A percentile compares a stretch with the other conserved stretches of the same genome.
Evolutionary conservation across 1,140 invertebrate species (phyloP).

Genomic region (Camponotus pennsylvanicus): DNA sequence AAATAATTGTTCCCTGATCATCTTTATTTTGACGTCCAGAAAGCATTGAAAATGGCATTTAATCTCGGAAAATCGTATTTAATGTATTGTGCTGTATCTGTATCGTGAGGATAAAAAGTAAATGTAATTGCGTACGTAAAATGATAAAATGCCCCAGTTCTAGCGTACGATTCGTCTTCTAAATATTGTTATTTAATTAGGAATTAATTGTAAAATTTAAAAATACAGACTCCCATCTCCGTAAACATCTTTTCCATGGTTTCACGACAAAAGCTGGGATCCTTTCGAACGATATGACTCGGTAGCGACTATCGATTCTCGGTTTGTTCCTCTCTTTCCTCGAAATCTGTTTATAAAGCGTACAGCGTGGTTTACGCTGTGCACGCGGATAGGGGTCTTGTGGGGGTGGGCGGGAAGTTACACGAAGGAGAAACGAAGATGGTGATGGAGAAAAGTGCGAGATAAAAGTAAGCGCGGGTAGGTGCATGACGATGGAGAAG

Average conservation of each 20-base stretch:
- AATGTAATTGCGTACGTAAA: neutral
- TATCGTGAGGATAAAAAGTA: neutral
- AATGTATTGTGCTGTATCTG: neutral
- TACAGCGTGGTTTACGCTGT: constrained; percentile 65
- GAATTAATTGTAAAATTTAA: neutral
- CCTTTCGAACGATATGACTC: constrained; percentile 42
- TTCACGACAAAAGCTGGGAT: constrained; percentile 9
- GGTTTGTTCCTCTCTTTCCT: constrained; percentile 58
- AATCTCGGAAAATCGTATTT: neutral
- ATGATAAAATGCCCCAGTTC: neutral
- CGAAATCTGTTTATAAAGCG: constrained; percentile 79
- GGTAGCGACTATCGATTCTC: constrained; percentile 58
- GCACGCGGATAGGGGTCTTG: constrained; percentile 66
- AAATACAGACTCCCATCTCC: neutral
- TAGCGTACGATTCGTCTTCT: neutral
- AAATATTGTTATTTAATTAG: neutral
- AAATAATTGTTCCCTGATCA: neutral
- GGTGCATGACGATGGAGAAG: constrained; percentile 54
- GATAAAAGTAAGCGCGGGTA: constrained; percentile 63
- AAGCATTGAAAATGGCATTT: no score
- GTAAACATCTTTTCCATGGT: neutral
- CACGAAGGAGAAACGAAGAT: constrained; percentile 39
- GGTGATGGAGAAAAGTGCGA: constrained; percentile 57
- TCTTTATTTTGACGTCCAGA: neutral
- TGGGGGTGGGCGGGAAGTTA: constrained; percentile 19